Conservation (phyloP, 2,888 invertebrate genomes). For the Argyresthia goedartella region DNA sequence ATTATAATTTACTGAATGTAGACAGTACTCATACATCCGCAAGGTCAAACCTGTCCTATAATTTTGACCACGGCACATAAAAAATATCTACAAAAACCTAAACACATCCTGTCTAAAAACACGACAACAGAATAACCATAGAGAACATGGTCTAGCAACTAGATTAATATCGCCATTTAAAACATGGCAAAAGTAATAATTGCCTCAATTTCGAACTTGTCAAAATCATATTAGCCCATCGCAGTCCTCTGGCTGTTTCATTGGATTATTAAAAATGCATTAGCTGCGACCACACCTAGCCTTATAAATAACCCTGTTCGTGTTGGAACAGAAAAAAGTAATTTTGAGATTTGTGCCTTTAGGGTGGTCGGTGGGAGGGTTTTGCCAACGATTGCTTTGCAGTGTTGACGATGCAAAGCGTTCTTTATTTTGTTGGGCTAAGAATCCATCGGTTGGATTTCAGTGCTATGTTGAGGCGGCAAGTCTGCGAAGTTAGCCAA, state of each 20-base stretch:
- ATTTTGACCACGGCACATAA: background rate
- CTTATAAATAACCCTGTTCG: slow-evolving; percentile 42
- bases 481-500: slow-evolving; percentile 25
- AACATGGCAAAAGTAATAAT: slow-evolving; percentile 58
- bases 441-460: background rate
- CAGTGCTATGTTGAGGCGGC: background rate
- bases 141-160: background rate
- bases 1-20: too few relatives aligned
- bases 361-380: slow-evolving; percentile 20
- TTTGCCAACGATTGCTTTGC: slow-evolving; percentile 13
- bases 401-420: background rate
- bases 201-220: slow-evolving; percentile 66
- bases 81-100: background rate
- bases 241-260: slow-evolving; percentile 47
- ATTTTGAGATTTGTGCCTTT: slow-evolving; percentile 51
- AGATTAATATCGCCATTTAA: slow-evolving; percentile 51
- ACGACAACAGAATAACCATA: slow-evolving; percentile 7
- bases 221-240: slow-evolving; percentile 63
- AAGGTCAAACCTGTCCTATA: too few relatives aligned
- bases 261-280: slow-evolving; percentile 70
- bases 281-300: slow-evolving; percentile 59
- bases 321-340: slow-evolving; percentile 56
- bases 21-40: too few relatives aligned
- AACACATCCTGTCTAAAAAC: slow-evolving; percentile 32
- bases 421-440: background rate